A percentile compares a stretch with the other conserved stretches of the same genome.
Evolutionary conservation across 2,888 invertebrate species (phyloP).

Genomic region (Lamproptera curius): DNA sequence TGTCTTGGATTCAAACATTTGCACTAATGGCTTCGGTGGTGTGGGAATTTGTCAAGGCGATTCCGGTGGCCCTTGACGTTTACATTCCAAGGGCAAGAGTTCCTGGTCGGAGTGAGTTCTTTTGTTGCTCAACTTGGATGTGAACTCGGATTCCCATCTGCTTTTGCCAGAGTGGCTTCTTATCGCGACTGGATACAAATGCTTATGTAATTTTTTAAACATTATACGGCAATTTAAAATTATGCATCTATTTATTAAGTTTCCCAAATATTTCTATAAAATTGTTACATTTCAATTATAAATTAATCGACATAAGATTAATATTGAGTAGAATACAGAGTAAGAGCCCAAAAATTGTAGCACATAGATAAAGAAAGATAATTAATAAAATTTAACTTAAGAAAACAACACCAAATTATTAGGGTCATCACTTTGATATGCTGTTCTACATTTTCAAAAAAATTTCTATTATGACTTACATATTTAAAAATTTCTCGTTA

Average conservation of each 20-base stretch:
- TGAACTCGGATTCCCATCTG: conserved; percentile 54
- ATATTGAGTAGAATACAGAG: neutral
- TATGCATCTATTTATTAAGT: too few relatives aligned
- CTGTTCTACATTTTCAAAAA: too few relatives aligned
- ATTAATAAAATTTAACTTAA: too few relatives aligned
- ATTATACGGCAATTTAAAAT: too few relatives aligned
- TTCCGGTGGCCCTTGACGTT: conserved; percentile 56
- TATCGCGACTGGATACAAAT: conserved; percentile 48
- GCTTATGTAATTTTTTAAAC: conserved; percentile 39
- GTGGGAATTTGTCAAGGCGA: conserved; percentile 62
- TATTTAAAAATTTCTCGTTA: too few relatives aligned
- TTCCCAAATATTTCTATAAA: too few relatives aligned
- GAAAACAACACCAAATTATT: too few relatives aligned
- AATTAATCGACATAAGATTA: too few relatives aligned
- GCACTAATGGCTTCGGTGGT: conserved; percentile 52
- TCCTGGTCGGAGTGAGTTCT: conserved; percentile 58
- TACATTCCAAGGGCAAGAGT: conserved; percentile 36
- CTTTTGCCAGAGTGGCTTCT: conserved; percentile 48
- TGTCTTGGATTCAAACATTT: conserved; percentile 51
- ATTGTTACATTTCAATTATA: too few relatives aligned
- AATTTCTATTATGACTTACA: too few relatives aligned
- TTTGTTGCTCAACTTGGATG: conserved; percentile 57
- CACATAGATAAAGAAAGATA: too few relatives aligned
- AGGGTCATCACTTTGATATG: too few relatives aligned
- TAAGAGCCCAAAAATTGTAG: neutral